Base-by-base conservation (phyloP, 2,888 invertebrate genomes). In the Pecten maximus region DNA sequence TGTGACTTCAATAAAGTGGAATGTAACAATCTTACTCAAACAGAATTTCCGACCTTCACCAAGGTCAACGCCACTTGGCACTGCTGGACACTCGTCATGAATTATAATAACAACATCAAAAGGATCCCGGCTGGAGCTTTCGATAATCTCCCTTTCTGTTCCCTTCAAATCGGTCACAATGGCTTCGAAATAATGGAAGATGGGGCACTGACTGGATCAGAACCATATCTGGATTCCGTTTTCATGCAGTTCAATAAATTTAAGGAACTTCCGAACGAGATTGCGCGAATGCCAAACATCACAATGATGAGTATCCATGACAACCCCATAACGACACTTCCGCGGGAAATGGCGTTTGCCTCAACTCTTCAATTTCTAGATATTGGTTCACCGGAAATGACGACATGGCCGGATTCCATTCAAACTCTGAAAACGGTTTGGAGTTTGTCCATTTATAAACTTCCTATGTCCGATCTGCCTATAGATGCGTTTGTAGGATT, bases 221-320 rank as follows among this genome's bases (percentile, higher is more conserved):
- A 74, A 74, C 35, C 74, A 12, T 74, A 35, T 10, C 28, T 74
- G 12, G 60, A 74, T 74, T 28, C n/a, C 12, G 60, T 74, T n/a
- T 74, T 74, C 16, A 74, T 74, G 60, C 60, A 74, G 28, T 74
- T 74, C 12, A 74, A 74, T 74, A 74, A 74, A 3, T 74, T 74
- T 16, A 74, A 28, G 28, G 60, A 74, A 74, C 60, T 74, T 74
- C 60, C 60, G 2, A 74, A 74, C n/a, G 60, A 74, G 16, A 74
- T 74, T 28, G 60, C 60, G 2, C 0, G 74, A 74, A 74, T 74
- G 74, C 74, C 74, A 28, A 74, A 74, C 10, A 74, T 74, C 35
- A 74, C 74, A 28, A 74, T 74, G 74, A 28, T 74, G 0, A 74
- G 74, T 74, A 74, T 74, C 74, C 74, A 74, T 74, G 74, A 28